Conservation (phyloP, 2,888 invertebrate species). For the Plagiodera versicolora region DNA sequence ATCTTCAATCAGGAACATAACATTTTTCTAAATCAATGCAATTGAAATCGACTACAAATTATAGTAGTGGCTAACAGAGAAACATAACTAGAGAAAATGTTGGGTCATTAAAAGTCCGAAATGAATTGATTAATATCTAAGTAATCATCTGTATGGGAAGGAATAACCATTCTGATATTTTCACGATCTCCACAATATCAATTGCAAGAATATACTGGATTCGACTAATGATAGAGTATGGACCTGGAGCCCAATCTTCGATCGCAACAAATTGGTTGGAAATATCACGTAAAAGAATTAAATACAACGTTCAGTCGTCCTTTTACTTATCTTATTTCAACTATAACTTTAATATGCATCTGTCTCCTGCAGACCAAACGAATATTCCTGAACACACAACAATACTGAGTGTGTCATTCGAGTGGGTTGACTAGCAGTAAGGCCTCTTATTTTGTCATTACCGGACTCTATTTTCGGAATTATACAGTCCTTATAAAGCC, state of each 20-base stretch:
- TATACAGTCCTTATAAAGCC: slow-evolving; percentile 49
- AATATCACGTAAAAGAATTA: slow-evolving; percentile 58
- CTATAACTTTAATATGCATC: slow-evolving; percentile 54
- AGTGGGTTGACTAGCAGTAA: slow-evolving; percentile 44
- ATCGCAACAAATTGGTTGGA: slow-evolving; percentile 54
- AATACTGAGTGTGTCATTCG: neutral
- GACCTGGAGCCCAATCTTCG: slow-evolving; percentile 37
- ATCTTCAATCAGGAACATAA: neutral
- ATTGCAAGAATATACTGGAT: slow-evolving; percentile 35
- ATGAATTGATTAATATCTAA: slow-evolving; percentile 35
- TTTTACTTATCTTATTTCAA: slow-evolving; percentile 56
- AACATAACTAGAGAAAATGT: slow-evolving; percentile 10
- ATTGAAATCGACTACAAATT: slow-evolving; percentile 3
- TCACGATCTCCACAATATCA: slow-evolving; percentile 44
- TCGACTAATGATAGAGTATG: slow-evolving; percentile 46
- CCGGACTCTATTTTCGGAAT: slow-evolving; percentile 54
- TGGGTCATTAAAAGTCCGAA: slow-evolving; percentile 29
- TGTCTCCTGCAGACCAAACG: slow-evolving; percentile 42
- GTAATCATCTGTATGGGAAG: slow-evolving; percentile 23
- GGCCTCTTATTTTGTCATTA: slow-evolving; percentile 57
- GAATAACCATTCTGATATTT: slow-evolving; percentile 33
- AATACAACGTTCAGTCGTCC: slow-evolving; percentile 55
- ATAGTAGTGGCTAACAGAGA: slow-evolving; percentile 7
- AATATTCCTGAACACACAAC: slow-evolving; percentile 5
- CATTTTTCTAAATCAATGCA: slow-evolving; percentile 1